Conservation (phyloP, 2,888 invertebrate genomes). For the Agrilus mali region DNA sequence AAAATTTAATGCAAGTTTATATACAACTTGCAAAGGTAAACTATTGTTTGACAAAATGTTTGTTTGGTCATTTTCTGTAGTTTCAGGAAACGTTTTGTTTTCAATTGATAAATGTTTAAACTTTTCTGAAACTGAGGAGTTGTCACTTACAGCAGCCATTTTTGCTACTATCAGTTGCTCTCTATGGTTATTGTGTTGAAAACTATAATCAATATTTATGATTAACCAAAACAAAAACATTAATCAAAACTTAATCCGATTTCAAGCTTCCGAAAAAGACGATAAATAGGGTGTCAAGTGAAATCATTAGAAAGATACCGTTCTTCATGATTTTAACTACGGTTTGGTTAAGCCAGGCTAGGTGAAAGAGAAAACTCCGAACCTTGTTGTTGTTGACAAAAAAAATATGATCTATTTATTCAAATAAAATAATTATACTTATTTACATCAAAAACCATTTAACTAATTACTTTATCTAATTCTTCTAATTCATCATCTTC, state of each 20-base stretch:
- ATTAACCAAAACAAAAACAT: too few species aligned
- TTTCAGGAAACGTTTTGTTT: slow-evolving; percentile 9
- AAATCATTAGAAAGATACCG: too few species aligned
- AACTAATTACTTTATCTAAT: slow-evolving; percentile 15
- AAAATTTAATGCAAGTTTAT: slow-evolving; percentile 78
- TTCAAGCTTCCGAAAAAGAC: too few species aligned
- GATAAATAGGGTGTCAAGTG: too few species aligned
- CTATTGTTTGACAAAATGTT: slow-evolving; percentile 42
- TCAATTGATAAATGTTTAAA: slow-evolving; percentile 22
- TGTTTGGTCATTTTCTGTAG: slow-evolving; percentile 19
- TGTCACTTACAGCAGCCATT: slow-evolving; percentile 25
- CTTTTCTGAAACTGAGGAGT: slow-evolving; percentile 25
- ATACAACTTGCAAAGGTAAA: slow-evolving; percentile 64
- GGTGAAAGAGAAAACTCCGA: too few species aligned
- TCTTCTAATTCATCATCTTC: slow-evolving; percentile 54
- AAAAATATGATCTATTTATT: background rate
- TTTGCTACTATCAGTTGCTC: slow-evolving; percentile 10
- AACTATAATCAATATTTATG: too few species aligned
- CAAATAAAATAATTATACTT: background rate
- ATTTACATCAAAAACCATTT: background rate
- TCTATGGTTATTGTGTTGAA: too few species aligned
- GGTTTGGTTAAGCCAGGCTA: too few species aligned
- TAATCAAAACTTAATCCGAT: too few species aligned
- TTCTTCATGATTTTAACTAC: too few species aligned
- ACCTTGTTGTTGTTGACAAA: too few species aligned